phyloP scores from a whole-genome alignment of 1,140 invertebrate genomes.

The Maniola jurtina region DNA sequence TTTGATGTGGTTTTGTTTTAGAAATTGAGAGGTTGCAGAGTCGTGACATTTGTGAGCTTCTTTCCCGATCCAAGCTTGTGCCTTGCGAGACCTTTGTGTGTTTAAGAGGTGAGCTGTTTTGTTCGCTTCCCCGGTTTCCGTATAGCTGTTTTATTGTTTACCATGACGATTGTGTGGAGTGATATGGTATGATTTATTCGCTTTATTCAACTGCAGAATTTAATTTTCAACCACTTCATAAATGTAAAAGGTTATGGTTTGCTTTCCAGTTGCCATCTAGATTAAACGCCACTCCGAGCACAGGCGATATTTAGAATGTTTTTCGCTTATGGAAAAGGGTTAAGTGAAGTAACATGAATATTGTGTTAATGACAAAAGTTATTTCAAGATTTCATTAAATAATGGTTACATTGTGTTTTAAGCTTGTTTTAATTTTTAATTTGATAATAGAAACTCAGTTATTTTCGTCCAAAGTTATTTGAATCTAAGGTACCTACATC shows the following conservation, averaged over 20 bases:
- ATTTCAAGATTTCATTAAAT: no score
- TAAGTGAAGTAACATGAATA: no score
- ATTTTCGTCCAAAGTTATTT: no score
- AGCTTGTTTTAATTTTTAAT: no score
- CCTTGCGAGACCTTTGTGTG: conserved; percentile 33
- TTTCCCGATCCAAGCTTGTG: conserved; percentile 39
- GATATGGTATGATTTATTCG: conserved; percentile 26
- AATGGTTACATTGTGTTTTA: no score
- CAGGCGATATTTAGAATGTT: not conserved
- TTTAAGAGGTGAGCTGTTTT: conserved; percentile 26
- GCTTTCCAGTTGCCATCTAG: no score
- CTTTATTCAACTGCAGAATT: not conserved
- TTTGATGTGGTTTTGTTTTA: conserved; percentile 66
- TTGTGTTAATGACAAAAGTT: no score
- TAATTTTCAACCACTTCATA: conserved; percentile 3
- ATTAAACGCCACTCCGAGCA: not conserved
- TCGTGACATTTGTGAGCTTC: conserved; percentile 64
- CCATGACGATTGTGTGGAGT: conserved; percentile 22
- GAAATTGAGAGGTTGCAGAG: conserved; percentile 66
- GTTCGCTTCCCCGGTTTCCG: conserved; percentile 24
- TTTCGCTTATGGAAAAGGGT: not conserved
- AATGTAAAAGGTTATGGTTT: not conserved
- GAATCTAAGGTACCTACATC: not conserved
- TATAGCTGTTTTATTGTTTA: conserved; percentile 20
- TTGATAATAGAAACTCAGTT: no score